Evolutionary conservation across 2,888 invertebrate species (phyloP).

Genomic region (Phengaris alcon): DNA sequence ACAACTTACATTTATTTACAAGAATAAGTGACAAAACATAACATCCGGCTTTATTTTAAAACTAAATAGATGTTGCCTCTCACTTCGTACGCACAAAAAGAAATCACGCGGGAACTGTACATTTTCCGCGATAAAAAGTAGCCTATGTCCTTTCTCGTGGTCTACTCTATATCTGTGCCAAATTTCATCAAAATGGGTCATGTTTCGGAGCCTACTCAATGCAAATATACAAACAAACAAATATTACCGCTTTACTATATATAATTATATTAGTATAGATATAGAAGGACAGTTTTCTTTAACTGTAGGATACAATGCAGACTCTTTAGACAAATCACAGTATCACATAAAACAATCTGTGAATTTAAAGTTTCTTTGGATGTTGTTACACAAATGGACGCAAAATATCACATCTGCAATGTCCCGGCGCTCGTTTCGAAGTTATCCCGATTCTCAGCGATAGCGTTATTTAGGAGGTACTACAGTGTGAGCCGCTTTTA

Average conservation of each 20-base stretch:
- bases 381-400: slow-evolving; percentile 35
- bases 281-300: neutral
- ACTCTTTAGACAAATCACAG: neutral
- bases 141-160: too few species aligned
- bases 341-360: slow-evolving; percentile 2
- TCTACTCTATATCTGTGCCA: too few species aligned
- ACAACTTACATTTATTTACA: too few species aligned
- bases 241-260: neutral
- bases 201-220: too few species aligned
- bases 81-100: too few species aligned
- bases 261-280: neutral
- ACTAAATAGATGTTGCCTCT: too few species aligned
- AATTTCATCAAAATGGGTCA: too few species aligned
- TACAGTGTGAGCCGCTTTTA: slow-evolving; percentile 68
- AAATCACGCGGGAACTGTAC: too few species aligned
- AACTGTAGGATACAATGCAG: neutral
- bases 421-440: slow-evolving; percentile 66
- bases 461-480: slow-evolving; percentile 68
- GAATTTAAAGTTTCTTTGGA: neutral
- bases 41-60: too few species aligned
- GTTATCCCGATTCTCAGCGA: slow-evolving; percentile 72
- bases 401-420: slow-evolving; percentile 47
- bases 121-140: too few species aligned
- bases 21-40: too few species aligned
- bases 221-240: too few species aligned